Evolutionary conservation across 1,140 invertebrate species (phyloP).

Genomic region (Diachasma alloeum): DNA sequence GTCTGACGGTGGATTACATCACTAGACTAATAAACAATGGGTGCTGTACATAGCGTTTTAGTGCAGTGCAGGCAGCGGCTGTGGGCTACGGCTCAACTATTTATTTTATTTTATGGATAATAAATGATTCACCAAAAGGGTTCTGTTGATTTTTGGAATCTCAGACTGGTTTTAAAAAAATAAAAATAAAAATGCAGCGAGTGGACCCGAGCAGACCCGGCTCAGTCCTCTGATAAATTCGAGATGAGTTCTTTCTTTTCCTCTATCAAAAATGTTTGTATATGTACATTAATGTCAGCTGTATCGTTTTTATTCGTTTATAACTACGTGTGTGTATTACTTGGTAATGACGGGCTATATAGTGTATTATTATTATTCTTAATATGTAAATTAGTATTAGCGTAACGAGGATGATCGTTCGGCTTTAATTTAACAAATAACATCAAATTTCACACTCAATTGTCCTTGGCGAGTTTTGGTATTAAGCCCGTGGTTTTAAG

Average conservation of each 20-base stretch:
- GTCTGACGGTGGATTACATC: slow-evolving; percentile 44
- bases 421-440: neutral
- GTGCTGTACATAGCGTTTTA: slow-evolving; percentile 62
- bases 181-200: neutral
- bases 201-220: slow-evolving; percentile 35
- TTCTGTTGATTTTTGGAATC: neutral
- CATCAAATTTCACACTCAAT: neutral
- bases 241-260: slow-evolving; percentile 4
- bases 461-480: neutral
- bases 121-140: slow-evolving; percentile 38
- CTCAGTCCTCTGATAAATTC: neutral
- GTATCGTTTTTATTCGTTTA: slow-evolving; percentile 49
- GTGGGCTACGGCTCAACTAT: slow-evolving; percentile 63
- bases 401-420: neutral
- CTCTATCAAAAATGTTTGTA: slow-evolving; percentile 53
- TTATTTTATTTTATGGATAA: slow-evolving; percentile 50
- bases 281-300: slow-evolving; percentile 61
- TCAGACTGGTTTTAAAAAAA: neutral
- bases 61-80: slow-evolving; percentile 64
- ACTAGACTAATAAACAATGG: slow-evolving; percentile 52
- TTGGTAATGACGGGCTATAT: slow-evolving; percentile 59
- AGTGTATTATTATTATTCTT: slow-evolving; percentile 49
- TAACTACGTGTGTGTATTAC: slow-evolving; percentile 63
- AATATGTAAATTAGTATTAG: neutral
- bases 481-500: neutral